Evolutionary conservation across 1,140 invertebrate species (phyloP), one percentile per base, ranked within the genome.

Genomic region (Limonius californicus): DNA sequence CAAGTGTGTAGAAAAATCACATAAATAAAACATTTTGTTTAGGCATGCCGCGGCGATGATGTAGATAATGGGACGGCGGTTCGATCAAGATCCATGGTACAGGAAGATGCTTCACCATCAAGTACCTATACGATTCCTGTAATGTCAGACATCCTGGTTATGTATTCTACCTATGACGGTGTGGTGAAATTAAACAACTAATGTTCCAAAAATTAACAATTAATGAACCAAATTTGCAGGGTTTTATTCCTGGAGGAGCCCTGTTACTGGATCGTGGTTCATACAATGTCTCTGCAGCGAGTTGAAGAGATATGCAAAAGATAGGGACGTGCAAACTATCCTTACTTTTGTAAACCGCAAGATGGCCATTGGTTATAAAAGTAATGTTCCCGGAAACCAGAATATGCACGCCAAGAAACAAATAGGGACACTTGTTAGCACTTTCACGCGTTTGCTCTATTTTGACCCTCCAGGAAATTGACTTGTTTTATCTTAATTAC

Each of bases 161-260:
- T 89, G 21, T 98, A 94, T 75, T 95, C 93, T 12, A 95, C 21
- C 92, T 27, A 89, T 93, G 65, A 90, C 92, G 75, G 94, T 92
- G 86, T 81, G 78, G 21, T 62, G 58, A 11, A 27, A 20, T 27
- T 27, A 56, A 4, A 14, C n/a, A 4, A 15, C 12, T n/a, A 47
- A 14, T 59, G 6, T 50, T 47, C 19, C 18, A n/a, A n/a, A n/a
- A n/a, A n/a, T n/a, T n/a, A n/a, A n/a, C n/a, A n/a, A n/a, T n/a
- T n/a, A n/a, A n/a, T n/a, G n/a, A n/a, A n/a, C n/a, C n/a, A n/a
- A n/a, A n/a, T n/a, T 54, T 55, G 2, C 54, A 91, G 91, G 91
- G 59, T 92, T 85, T 76, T 97, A 87, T 76, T 95, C 94, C 0
- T 98, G 95, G 95, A 83, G 95, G 61, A 97, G 97, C 73, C 93